Base-by-base conservation (phyloP, 1,140 invertebrate species). In the Catajapyx aquilonaris region DNA sequence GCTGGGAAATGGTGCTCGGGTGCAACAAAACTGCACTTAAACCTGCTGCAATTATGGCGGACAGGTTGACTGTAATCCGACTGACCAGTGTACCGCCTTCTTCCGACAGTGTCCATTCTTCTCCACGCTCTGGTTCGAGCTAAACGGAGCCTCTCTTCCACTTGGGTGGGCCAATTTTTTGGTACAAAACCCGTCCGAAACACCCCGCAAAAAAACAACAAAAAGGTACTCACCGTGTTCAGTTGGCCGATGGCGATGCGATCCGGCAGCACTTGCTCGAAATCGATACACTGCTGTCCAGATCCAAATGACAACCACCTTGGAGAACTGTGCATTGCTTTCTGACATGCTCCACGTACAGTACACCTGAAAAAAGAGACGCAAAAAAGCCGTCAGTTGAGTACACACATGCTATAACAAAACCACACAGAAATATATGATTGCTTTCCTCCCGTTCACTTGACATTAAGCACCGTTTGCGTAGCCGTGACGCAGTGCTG, bases 241-340 rank as follows among this genome's bases (percentile, higher is more conserved):
- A 79, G 69, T 56, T 86, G 79, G 50, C 71, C 76, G 41, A 87
- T 76, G 16, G 88, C 81, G 49, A 91, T 81, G 40, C 77, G 72
- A 57, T 90, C 83, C 0, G 90, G 88, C 21, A 74, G 58, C 30
- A 93, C 83, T 51, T 85, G 79, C 52, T 91, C 85, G 55, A 96
- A 94, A 55, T 91, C 86, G 48, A 94, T 93, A 53, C 90, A 95
- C 48, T 91, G 84, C 46, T 88, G 83, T 3, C 84, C 81, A 13
- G 78, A 83, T 19, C 81, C 83, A 42, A 91, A 65, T 1, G 86
- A 86, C 16, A 95, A 58, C 90, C 90, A 96, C 19, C 87, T 65
- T 1, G 87, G 83, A 36, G 83, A 79, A 47, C 81, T 84, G 31
- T 74, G 68, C 36, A 77, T 83, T 30, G 86, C 84, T 57, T 88